Percentiles rank a stretch among this genome's conserved stretches.
phyloP scores from a whole-genome alignment of 2,113 vertebrate species.

The Oryzias curvinotus region DNA sequence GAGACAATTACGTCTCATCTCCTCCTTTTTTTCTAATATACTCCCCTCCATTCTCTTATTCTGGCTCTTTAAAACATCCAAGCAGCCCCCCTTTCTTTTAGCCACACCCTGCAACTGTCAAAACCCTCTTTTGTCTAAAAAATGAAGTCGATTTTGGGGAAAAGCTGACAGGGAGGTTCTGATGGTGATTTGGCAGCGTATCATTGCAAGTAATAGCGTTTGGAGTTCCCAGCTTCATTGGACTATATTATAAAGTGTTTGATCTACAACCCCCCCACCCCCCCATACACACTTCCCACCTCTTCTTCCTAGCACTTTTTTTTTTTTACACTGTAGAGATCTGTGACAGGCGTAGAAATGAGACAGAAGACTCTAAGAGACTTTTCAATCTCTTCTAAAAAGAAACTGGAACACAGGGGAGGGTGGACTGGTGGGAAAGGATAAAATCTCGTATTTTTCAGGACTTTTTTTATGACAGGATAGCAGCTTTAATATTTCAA shows the following conservation, averaged over 20 bases:
- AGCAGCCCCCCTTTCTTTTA: constrained; percentile 21
- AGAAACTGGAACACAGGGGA: constrained; percentile 58
- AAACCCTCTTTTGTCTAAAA: constrained; percentile 39
- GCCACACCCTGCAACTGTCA: constrained; percentile 40
- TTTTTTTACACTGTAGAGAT: constrained; percentile 42
- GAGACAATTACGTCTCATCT: constrained; percentile 72
- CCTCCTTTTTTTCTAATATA: constrained; percentile 49
- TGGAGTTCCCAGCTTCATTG: constrained; percentile 62
- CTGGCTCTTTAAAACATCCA: constrained; percentile 33
- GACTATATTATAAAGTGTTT: constrained; percentile 73
- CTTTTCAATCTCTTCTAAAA: constrained; percentile 71
- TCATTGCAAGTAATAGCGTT: constrained; percentile 69
- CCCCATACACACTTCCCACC: constrained; percentile 36
- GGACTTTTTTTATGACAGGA: constrained; percentile 50
- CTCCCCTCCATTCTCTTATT: constrained; percentile 30
- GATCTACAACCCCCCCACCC: constrained; percentile 60
- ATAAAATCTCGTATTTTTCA: constrained; percentile 60
- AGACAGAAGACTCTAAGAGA: constrained; percentile 59
- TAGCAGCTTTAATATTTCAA: constrained; percentile 61
- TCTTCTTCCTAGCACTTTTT: constrained; percentile 25
- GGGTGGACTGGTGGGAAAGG: constrained; percentile 39
- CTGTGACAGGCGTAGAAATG: constrained; percentile 71
- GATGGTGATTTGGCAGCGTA: constrained; percentile 67
- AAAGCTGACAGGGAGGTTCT: constrained; percentile 69
- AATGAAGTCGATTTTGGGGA: constrained; percentile 57